phyloP scores from a whole-genome alignment of 1,140 invertebrate species.

The Chionoecetes opilio region DNA sequence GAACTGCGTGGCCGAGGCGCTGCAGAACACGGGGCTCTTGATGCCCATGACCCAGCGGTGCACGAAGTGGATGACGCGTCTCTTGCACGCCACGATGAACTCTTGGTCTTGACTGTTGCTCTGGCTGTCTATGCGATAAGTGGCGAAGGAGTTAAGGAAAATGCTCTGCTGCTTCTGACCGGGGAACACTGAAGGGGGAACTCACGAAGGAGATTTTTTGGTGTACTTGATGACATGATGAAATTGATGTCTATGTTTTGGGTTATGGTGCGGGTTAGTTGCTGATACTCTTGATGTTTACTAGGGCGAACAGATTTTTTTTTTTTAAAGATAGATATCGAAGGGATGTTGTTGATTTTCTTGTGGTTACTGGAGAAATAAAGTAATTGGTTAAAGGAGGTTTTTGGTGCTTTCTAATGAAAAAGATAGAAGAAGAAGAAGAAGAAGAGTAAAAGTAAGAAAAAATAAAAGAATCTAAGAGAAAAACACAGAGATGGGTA shows the following conservation, averaged over 20 bases:
- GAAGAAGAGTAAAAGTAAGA: too few species aligned
- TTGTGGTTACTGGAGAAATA: neutral
- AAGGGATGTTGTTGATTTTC: too few species aligned
- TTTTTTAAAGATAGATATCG: too few species aligned
- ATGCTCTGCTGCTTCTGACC: constrained; percentile 4
- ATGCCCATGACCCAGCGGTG: constrained; percentile 90
- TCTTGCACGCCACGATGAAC: constrained; percentile 90
- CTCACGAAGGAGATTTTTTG: too few species aligned
- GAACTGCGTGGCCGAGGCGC: constrained; percentile 89
- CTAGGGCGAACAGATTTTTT: too few species aligned
- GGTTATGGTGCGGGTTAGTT: neutral
- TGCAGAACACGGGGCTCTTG: constrained; percentile 90
- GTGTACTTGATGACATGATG: too few species aligned
- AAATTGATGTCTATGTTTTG: too few species aligned
- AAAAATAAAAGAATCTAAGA: too few species aligned
- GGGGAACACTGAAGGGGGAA: neutral
- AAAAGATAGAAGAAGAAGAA: too few species aligned
- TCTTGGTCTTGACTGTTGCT: constrained; percentile 87
- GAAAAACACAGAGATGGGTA: neutral
- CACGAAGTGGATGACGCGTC: constrained; percentile 91
- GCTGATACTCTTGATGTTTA: too few species aligned
- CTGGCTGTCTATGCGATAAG: constrained; percentile 72
- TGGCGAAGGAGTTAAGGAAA: constrained; percentile 82
- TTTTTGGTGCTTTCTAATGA: neutral
- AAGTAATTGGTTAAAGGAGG: neutral